These are phyloP conservation scores for Mustela nigripes DNA, from an alignment of 2,113 vertebrate genomes.

Conservation along the genomic window DNA sequence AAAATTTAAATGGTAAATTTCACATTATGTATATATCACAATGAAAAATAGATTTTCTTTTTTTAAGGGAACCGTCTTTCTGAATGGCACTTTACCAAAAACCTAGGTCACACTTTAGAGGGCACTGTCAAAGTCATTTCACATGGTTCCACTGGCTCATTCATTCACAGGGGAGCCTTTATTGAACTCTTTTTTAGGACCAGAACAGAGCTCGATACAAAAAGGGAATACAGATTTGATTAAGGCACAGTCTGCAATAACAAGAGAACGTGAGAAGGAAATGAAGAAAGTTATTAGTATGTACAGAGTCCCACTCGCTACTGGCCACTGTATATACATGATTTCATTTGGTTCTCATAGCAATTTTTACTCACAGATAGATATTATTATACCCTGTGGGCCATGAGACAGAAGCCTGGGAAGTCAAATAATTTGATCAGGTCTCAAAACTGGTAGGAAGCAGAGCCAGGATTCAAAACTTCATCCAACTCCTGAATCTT, in stretches of 20 bases:
- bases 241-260: neutral
- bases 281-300: neutral
- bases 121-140: neutral
- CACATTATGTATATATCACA: neutral
- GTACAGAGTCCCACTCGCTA: neutral
- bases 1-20: neutral
- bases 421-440: neutral
- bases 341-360: neutral
- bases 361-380: neutral
- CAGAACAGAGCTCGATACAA: neutral
- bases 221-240: constrained; percentile 8
- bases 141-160: neutral
- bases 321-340: neutral
- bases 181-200: neutral
- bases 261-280: neutral
- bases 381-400: neutral
- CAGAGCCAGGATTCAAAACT: neutral
- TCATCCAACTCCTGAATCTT: neutral
- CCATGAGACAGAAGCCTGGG: neutral
- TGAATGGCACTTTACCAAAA: neutral
- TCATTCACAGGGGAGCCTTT: neutral
- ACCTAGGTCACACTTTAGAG: neutral
- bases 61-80: neutral
- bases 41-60: neutral
- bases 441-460: neutral